phyloP scores from a whole-genome alignment of 2,888 invertebrate species.

The Copidosoma aretas region DNA sequence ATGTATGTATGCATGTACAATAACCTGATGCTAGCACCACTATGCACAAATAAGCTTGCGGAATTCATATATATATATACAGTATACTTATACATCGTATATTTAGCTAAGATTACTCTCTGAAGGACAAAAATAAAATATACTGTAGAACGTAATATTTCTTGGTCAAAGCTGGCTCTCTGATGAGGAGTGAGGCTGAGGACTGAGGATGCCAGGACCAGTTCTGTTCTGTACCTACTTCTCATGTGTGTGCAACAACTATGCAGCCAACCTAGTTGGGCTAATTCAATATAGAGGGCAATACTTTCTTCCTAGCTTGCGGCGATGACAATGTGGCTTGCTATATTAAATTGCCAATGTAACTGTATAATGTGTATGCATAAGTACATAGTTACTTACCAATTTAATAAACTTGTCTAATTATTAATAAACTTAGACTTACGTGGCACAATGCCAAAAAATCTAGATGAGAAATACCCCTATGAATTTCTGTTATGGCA shows the following conservation, averaged over 20 bases:
- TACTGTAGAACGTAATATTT: constrained; percentile 9
- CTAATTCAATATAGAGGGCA: constrained; percentile 41
- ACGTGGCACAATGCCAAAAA: too few relatives aligned
- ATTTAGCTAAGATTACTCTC: neutral
- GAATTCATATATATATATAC: constrained; percentile 13
- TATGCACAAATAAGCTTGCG: constrained; percentile 1
- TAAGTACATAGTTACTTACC: too few relatives aligned
- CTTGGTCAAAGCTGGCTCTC: constrained; percentile 7
- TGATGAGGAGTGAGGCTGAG: too few relatives aligned
- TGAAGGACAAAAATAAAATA: constrained; percentile 12
- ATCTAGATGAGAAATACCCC: too few relatives aligned
- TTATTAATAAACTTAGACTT: too few relatives aligned
- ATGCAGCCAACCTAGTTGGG: constrained; percentile 34
- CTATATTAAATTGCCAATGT: too few relatives aligned
- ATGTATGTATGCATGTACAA: constrained; percentile 27
- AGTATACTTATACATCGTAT: too few relatives aligned
- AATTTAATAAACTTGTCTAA: too few relatives aligned
- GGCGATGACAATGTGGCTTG: too few relatives aligned
- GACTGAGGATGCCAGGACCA: constrained; percentile 27
- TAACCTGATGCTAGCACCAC: constrained; percentile 37
- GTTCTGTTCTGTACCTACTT: constrained; percentile 18
- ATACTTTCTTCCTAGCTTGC: constrained; percentile 27
- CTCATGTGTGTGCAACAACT: constrained; percentile 19
- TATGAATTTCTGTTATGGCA: too few relatives aligned
- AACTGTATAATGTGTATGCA: too few relatives aligned